Percentiles rank a stretch among this genome's conserved stretches.
Evolutionary conservation across 2,888 invertebrate species (phyloP).

Genomic region (Acanthosepion lycidas): DNA sequence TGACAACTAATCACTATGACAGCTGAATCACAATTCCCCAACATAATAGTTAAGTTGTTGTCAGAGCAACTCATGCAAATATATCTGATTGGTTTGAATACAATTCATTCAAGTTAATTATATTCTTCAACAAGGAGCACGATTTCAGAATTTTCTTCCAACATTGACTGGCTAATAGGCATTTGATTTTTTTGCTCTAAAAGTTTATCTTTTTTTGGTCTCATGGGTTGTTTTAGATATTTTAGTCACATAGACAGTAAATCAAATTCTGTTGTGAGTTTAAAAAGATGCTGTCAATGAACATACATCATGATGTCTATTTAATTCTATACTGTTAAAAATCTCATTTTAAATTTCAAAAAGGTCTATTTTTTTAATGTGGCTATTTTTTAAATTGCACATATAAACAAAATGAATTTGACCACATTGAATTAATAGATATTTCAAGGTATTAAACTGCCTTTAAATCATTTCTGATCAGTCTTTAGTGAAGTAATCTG

Average conservation of each 20-base stretch:
- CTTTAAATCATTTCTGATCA: no score
- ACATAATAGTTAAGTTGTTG: neutral
- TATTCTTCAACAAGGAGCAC: neutral
- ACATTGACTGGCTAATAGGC: neutral
- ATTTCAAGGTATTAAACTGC: no score
- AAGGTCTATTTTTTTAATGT: no score
- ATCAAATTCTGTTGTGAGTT: neutral
- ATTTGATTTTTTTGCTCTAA: neutral
- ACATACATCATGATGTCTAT: neutral
- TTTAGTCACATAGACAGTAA: neutral
- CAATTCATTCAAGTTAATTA: conserved; percentile 33
- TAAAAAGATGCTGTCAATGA: neutral
- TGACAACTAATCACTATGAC: neutral
- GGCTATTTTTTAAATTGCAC: no score
- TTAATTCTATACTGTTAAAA: no score
- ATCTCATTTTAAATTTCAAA: no score
- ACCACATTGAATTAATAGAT: no score
- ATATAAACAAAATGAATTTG: no score
- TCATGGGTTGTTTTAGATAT: neutral
- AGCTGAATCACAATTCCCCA: neutral
- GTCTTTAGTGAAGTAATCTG: no score
- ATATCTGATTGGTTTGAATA: conserved; percentile 33
- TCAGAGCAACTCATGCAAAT: neutral
- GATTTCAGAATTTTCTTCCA: neutral
- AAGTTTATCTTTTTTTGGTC: neutral